phyloP scores from a whole-genome alignment of 2,113 vertebrate genomes.

The Spheniscus mendiculus region DNA sequence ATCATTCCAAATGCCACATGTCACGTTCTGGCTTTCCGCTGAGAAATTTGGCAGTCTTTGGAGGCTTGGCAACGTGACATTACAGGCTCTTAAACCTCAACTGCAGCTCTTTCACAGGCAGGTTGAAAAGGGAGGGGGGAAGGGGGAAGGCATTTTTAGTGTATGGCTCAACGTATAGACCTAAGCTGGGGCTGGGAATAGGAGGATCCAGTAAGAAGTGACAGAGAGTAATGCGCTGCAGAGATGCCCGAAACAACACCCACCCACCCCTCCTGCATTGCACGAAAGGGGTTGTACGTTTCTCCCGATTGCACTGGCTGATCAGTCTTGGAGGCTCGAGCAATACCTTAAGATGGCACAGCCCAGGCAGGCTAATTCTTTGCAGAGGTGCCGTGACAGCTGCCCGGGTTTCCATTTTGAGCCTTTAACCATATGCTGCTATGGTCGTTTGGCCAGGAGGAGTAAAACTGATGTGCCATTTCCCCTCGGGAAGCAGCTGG shows the following conservation, averaged over 20 bases:
- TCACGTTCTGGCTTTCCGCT: not conserved
- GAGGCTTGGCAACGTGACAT: not conserved
- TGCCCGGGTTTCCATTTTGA: not conserved
- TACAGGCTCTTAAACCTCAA: not conserved
- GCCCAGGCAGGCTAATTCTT: not conserved
- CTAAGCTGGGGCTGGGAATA: not conserved
- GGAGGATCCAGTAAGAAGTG: not conserved
- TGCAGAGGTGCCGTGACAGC: not conserved
- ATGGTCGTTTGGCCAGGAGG: not conserved
- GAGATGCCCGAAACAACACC: not conserved
- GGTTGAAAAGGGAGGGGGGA: not conserved
- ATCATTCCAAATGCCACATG: not conserved
- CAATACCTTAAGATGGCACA: not conserved
- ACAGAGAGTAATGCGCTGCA: not conserved
- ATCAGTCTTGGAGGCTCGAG: not conserved
- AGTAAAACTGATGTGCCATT: not conserved
- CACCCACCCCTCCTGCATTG: accelerated
- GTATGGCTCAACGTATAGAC: not conserved
- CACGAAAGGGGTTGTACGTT: accelerated
- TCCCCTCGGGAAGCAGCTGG: not conserved
- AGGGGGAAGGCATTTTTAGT: not conserved
- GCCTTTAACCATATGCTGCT: not conserved
- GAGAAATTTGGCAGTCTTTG: not conserved
- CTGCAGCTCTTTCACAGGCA: not conserved
- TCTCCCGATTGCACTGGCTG: not conserved